Conservation (phyloP, 1,140 invertebrate species). For the Drosophila lowei region DNA sequence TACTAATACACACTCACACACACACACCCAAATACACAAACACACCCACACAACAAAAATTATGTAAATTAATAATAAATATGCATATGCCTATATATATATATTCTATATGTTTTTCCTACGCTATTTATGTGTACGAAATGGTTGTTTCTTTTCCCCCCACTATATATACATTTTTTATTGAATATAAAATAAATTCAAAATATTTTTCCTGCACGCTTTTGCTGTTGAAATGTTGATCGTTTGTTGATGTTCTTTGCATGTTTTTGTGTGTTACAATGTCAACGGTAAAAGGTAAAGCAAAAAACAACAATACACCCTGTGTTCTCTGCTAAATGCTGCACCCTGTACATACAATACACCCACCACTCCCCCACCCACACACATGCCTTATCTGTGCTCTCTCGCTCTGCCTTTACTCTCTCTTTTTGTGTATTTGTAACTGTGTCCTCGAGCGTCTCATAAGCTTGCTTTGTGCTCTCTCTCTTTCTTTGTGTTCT, state of each 20-base stretch:
- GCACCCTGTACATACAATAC: conserved; percentile 42
- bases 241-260: conserved; percentile 43
- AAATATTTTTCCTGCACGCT: conserved; percentile 69
- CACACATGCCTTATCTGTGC: conserved; percentile 17
- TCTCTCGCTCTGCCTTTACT: conserved; percentile 1
- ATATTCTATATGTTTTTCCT: conserved; percentile 33
- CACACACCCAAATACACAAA: conserved; percentile 27
- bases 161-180: conserved; percentile 11
- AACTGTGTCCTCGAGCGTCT: conserved; percentile 46
- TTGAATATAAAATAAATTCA: conserved; percentile 26
- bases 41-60: conserved; percentile 28
- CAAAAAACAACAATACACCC: conserved; percentile 13
- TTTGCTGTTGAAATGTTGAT: conserved; percentile 51
- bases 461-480: conserved; percentile 57
- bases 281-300: conserved; percentile 32
- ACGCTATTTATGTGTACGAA: conserved; percentile 35
- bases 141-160: conserved; percentile 39
- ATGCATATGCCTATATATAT: conserved; percentile 32
- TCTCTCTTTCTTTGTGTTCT: conserved; percentile 22
- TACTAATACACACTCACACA: conserved; percentile 38
- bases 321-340: conserved; percentile 19
- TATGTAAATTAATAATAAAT: conserved; percentile 63
- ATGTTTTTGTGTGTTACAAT: conserved; percentile 37
- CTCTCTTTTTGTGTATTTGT: conserved; percentile 12
- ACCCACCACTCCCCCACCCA: conserved; percentile 20